Evolutionary conservation across 2,888 invertebrate genomes (phyloP), one percentile per base, ranked within the genome.

Genomic region (Taphrorychus bicolor): DNA sequence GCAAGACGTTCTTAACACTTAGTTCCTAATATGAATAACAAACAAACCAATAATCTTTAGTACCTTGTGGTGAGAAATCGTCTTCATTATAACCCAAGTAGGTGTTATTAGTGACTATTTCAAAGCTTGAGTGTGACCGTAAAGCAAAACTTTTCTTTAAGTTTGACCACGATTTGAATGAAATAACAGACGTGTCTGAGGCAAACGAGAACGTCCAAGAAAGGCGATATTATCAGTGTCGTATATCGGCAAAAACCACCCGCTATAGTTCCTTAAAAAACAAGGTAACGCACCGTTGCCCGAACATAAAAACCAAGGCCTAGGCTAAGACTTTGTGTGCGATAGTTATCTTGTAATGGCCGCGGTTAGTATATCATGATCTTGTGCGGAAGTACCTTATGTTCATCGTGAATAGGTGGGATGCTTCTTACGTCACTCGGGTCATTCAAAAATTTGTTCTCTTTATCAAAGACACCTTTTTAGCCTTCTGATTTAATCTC

Each of bases 261-360:
- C 51, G 59, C 59, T 59, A 32, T 23, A 59, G 51, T 59, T 59
- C 59, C 59, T 51, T 40, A 49, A 23, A 11, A n/a, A 32, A 32
- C 11, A 32, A 32, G 16, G 59, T 40, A 59, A 59, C 59, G 51
- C 59, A 59, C 59, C 40, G 51, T 9, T 40, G 51, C 21, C 21
- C 19, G 5, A 24, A 9, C 16, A 24, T 21, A 59, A 32, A 19
- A 51, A 48, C 17, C 23, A 48, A 48, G 22, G 21, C 16, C 48
- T 23, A 58, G 32, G 24, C 19, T 49, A 59, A 51, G n/a, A 17
- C 51, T 51, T 59, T 49, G 59, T 32, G 19, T 21, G n/a, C n/a
- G 59, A 59, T 51, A 32, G 32, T 48, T 16, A 49, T 59, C 40
- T 59, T 23, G 5, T 32, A 32, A 32, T 32, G 11, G 32, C 11